Conservation (phyloP, 2,888 invertebrate species). For the Sarcophaga carnaria region DNA sequence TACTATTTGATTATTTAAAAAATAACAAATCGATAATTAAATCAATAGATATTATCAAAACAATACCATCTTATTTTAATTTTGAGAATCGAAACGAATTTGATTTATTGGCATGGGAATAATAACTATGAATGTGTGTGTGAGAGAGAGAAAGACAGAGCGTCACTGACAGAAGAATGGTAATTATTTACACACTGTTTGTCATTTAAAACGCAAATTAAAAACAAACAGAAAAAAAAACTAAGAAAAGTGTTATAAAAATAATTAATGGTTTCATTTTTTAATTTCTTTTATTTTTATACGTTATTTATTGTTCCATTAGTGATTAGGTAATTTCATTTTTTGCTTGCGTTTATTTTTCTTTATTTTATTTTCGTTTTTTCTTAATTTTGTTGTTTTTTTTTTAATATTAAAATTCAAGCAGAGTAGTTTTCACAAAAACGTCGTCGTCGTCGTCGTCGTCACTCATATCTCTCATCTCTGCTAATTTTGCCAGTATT, state of each 20-base stretch:
- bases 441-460: slow-evolving; percentile 14
- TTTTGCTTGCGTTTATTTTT: background rate
- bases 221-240: background rate
- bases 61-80: too few relatives aligned
- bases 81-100: too few relatives aligned
- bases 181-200: background rate
- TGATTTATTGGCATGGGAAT: too few relatives aligned
- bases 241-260: background rate
- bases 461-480: slow-evolving; percentile 21
- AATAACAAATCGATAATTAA: too few relatives aligned
- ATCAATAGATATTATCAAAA: too few relatives aligned
- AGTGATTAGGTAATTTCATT: slow-evolving; percentile 50
- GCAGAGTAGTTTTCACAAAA: slow-evolving; percentile 28
- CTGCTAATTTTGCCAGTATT: slow-evolving; percentile 3
- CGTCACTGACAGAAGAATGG: background rate
- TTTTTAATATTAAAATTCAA: slow-evolving; percentile 26
- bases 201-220: background rate
- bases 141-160: too few relatives aligned
- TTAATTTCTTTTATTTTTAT: background rate
- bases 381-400: slow-evolving; percentile 8
- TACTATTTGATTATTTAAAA: too few relatives aligned
- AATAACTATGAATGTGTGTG: too few relatives aligned
- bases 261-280: background rate
- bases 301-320: slow-evolving; percentile 16
- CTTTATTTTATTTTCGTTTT: background rate